These are phyloP conservation scores for Rhineura floridana DNA, from an alignment of 2,113 vertebrate species.

Conservation along the genomic window DNA sequence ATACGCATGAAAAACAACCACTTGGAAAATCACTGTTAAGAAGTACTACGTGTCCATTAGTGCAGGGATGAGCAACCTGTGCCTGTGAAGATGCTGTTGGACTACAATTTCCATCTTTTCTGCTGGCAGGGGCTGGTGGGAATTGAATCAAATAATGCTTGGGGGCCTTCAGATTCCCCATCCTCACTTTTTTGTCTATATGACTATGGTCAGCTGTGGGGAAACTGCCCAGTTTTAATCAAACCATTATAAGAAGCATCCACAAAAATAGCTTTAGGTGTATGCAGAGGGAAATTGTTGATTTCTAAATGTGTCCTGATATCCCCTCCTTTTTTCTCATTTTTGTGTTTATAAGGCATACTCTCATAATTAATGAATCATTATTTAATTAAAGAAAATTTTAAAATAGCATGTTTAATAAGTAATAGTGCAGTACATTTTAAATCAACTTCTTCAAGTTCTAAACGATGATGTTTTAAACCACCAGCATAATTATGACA, in stretches of 20 bases:
- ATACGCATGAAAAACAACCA: neutral
- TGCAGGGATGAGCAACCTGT: neutral
- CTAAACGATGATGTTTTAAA: neutral
- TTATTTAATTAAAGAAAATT: neutral
- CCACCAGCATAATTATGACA: slow-evolving; percentile 43
- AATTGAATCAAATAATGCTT: no score
- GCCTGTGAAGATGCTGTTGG: no score
- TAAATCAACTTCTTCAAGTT: accelerated
- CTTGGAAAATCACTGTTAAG: neutral
- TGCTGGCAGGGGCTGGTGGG: no score
- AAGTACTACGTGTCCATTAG: neutral
- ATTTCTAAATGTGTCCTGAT: neutral
- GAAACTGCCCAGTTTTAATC: neutral
- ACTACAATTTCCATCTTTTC: no score
- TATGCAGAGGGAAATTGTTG: neutral
- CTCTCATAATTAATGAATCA: neutral
- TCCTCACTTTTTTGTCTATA: no score
- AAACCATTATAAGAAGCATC: neutral
- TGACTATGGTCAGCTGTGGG: neutral
- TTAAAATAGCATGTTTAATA: neutral
- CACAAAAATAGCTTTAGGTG: neutral
- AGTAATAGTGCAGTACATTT: neutral
- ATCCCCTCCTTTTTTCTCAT: neutral
- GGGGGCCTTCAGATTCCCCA: no score
- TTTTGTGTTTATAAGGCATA: neutral